Evolutionary conservation across 2,113 vertebrate species (phyloP).

Genomic region (Patagioenas fasciata): DNA sequence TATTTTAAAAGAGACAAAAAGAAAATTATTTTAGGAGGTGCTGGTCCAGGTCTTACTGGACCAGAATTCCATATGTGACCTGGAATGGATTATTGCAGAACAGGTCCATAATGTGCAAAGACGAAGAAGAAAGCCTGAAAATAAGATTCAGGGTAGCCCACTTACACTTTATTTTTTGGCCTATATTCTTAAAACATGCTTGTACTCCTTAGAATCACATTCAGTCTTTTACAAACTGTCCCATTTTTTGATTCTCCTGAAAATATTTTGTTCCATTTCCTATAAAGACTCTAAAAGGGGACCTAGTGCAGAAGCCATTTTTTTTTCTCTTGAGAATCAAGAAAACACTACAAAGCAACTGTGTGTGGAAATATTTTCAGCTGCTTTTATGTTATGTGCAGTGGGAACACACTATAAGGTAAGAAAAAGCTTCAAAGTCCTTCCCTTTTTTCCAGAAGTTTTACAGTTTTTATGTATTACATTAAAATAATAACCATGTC

Average conservation of each 20-base stretch:
- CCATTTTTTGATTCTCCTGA: not conserved
- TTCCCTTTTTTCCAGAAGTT: not conserved
- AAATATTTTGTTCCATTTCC: not conserved
- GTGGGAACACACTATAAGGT: conserved; percentile 12
- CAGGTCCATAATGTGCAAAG: not conserved
- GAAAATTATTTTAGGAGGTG: not conserved
- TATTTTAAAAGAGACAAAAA: not conserved
- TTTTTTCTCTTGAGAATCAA: not conserved
- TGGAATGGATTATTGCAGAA: not conserved
- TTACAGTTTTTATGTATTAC: not conserved
- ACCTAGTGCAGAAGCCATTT: not conserved
- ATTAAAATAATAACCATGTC: not conserved
- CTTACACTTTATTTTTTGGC: not conserved
- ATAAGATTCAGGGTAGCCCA: not conserved
- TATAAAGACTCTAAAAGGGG: not conserved
- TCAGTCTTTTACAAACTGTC: not conserved
- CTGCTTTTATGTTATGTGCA: conserved; percentile 21
- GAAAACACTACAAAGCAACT: not conserved
- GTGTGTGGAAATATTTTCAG: not conserved
- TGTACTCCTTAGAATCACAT: not conserved
- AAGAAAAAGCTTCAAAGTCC: conserved; percentile 19
- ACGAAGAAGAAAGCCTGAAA: not conserved
- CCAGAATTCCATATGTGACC: not conserved
- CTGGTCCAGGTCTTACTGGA: not conserved
- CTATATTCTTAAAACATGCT: not conserved